phyloP scores from a whole-genome alignment of 2,113 vertebrate genomes.

The Corynorhinus townsendii region DNA sequence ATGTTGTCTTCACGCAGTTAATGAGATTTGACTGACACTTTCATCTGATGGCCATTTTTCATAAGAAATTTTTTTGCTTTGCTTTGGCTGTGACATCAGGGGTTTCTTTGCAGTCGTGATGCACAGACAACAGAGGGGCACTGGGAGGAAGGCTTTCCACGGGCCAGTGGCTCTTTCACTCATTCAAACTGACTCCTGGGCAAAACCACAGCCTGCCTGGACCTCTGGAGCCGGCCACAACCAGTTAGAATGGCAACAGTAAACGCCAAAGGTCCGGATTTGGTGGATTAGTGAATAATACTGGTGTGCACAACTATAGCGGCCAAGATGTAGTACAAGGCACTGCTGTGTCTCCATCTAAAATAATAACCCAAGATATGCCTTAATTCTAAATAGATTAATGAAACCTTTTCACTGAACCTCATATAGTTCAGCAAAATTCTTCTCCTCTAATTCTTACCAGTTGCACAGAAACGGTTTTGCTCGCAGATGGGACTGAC shows the following conservation, averaged over 20 bases:
- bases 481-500: not conserved
- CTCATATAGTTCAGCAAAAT: not conserved
- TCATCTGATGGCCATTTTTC: not conserved
- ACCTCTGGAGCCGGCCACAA: not conserved
- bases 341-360: fast-evolving
- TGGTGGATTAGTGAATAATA: not conserved
- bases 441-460: not conserved
- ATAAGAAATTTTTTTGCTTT: not conserved
- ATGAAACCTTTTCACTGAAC: not conserved
- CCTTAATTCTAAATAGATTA: not conserved
- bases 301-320: fast-evolving
- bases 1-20: not conserved
- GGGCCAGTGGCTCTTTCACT: not conserved
- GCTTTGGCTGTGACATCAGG: not conserved
- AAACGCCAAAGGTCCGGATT: not conserved
- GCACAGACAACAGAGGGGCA: not conserved
- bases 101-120: not conserved
- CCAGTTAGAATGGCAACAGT: not conserved
- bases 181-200: not conserved
- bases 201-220: not conserved
- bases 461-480: not conserved
- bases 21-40: not conserved
- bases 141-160: not conserved
- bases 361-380: not conserved
- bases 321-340: not conserved